A percentile compares a stretch with the other conserved stretches of the same genome.
phyloP scores from a whole-genome alignment of 2,113 vertebrate genomes.

The Cinclus cinclus region DNA sequence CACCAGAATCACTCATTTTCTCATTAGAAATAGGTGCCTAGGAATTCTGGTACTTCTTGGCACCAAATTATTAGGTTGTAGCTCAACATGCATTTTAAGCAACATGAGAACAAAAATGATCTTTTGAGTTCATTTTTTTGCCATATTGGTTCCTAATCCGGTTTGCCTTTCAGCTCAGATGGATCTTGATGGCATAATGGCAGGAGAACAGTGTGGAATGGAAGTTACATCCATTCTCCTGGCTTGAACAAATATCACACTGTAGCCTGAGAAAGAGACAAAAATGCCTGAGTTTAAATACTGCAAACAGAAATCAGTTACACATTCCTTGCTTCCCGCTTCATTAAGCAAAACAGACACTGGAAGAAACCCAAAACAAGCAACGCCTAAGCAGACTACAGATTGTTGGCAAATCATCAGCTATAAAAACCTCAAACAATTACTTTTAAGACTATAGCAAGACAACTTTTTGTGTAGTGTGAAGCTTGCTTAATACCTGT shows the following conservation, averaged over 20 bases:
- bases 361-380: constrained; percentile 33
- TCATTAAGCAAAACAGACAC: constrained; percentile 44
- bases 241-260: background rate
- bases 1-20: background rate
- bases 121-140: background rate
- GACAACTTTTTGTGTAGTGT: background rate
- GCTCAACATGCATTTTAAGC: background rate
- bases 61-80: background rate
- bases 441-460: background rate
- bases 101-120: background rate
- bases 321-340: background rate
- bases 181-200: background rate
- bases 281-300: background rate
- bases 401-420: background rate
- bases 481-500: background rate
- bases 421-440: background rate
- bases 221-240: background rate
- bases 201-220: background rate
- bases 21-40: background rate
- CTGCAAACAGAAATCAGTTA: constrained; percentile 30
- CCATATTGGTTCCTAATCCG: background rate
- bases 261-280: background rate
- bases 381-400: background rate
- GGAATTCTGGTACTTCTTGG: background rate
- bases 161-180: background rate